Base-by-base conservation (phyloP, 2,797 vertebrate genomes). In the Leptodactylus fallax region DNA sequence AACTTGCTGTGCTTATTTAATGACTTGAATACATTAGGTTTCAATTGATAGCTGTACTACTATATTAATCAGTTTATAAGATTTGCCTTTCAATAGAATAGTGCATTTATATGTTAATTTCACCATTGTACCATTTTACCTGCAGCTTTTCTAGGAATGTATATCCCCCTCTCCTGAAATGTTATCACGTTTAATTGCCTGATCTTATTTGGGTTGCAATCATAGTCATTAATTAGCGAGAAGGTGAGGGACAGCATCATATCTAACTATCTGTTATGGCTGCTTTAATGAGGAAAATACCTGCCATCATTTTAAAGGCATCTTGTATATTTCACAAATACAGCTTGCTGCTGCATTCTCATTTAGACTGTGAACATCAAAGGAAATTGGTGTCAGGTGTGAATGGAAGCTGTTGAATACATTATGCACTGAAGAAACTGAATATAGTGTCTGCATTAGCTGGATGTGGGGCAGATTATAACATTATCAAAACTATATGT, bases 131-230 rank as follows among this genome's bases (percentile, higher is more conserved):
- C 93, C 94, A 95, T 95, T 95, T 95, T 95, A 95, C 95, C 90
- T 90, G 91, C 91, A 95, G 91, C 92, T 92, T 93, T 93, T 94
- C 90, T 82, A 93, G 94, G 93, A 94, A 92, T 92, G 92, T 95
- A 94, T 93, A 90, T 94, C 95, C 94, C 95, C 67, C 90, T 92
- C 95, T 96, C 95, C 94, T 95, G 94, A 96, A 96, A 96, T 96
- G 95, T 96, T 97, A 97, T 97, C 96, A 96, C 95, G 93, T 97
- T 96, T 97, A 97, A 97, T 97, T 97, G 96, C 95, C 92, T 95
- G 94, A 96, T 95, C 95, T 95, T 95, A 96, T 96, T 96, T 94
- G 95, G 94, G 95, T 95, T 95, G 94, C 93, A 96, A 96, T 97
- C 94, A 94, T 94, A 95, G 94, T 96, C 95, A 94, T 96, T 96